phyloP scores from a whole-genome alignment of 2,797 vertebrate species.

The Pangasius djambal region DNA sequence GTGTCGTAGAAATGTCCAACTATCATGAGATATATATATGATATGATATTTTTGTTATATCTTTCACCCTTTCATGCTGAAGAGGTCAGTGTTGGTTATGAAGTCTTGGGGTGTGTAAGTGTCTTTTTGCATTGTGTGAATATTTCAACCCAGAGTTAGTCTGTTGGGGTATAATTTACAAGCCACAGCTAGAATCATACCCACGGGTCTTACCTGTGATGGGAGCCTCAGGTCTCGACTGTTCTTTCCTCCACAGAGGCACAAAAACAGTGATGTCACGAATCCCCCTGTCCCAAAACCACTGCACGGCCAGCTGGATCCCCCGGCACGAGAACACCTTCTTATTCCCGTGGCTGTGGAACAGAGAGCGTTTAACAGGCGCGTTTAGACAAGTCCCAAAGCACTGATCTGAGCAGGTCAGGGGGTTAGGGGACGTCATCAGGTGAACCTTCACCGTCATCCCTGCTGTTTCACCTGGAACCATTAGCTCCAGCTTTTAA shows the following conservation, averaged over 20 bases:
- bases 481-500: background rate
- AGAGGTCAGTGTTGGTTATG: too few species aligned
- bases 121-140: too few species aligned
- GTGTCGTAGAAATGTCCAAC: too few species aligned
- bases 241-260: slow-evolving; percentile 95
- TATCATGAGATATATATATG: too few species aligned
- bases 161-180: too few species aligned
- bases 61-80: too few species aligned
- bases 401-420: background rate
- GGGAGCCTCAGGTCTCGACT: slow-evolving; percentile 91
- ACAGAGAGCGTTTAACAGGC: background rate
- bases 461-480: background rate
- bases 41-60: too few species aligned
- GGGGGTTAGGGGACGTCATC: background rate
- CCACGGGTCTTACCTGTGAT: slow-evolving; percentile 82
- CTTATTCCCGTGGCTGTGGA: slow-evolving; percentile 92
- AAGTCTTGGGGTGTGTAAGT: too few species aligned
- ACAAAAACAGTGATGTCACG: slow-evolving; percentile 94
- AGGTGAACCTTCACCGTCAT: background rate
- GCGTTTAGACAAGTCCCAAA: background rate
- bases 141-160: too few species aligned
- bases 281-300: slow-evolving; percentile 92
- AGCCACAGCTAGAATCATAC: too few species aligned
- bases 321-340: slow-evolving; percentile 96
- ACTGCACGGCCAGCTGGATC: slow-evolving; percentile 93